These are phyloP conservation scores for Drosophila tropicalis DNA, from an alignment of 1,140 invertebrate genomes.

Conservation along the genomic window DNA sequence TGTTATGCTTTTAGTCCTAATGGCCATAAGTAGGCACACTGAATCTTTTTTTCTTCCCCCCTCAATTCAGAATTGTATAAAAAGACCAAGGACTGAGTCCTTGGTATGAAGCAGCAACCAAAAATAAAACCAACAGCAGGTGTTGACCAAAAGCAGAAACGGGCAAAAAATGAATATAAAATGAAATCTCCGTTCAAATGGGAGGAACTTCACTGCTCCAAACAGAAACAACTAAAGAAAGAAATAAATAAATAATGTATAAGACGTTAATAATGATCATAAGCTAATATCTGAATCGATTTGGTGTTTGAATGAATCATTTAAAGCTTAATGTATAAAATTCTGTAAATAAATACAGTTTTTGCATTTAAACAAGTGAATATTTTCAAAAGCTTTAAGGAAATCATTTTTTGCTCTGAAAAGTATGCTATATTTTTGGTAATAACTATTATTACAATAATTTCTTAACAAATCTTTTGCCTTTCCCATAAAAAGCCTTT, in stretches of 20 bases:
- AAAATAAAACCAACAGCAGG: slow-evolving; percentile 10
- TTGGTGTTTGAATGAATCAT: background rate
- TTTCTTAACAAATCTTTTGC: background rate
- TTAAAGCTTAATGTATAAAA: background rate
- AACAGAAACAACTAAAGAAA: background rate
- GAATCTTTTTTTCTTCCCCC: background rate
- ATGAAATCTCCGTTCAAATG: slow-evolving; percentile 11
- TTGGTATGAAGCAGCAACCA: background rate
- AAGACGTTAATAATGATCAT: slow-evolving; percentile 2
- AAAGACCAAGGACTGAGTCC: background rate
- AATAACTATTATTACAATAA: too few species aligned
- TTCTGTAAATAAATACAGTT: too few species aligned
- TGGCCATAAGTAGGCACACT: slow-evolving; percentile 74
- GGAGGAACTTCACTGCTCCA: too few species aligned
- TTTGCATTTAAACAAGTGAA: too few species aligned
- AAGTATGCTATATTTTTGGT: background rate
- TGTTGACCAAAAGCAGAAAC: slow-evolving; percentile 5
- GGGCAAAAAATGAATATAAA: slow-evolving; percentile 4
- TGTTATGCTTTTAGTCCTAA: slow-evolving; percentile 71
- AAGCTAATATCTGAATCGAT: slow-evolving; percentile 8
- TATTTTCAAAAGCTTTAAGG: too few species aligned
- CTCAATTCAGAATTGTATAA: background rate
- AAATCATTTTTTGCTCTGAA: background rate
- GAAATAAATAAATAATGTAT: background rate
- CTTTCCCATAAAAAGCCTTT: background rate